Evolutionary conservation across 2,888 invertebrate genomes (phyloP).

Genomic region (Balanococcus diminutus): DNA sequence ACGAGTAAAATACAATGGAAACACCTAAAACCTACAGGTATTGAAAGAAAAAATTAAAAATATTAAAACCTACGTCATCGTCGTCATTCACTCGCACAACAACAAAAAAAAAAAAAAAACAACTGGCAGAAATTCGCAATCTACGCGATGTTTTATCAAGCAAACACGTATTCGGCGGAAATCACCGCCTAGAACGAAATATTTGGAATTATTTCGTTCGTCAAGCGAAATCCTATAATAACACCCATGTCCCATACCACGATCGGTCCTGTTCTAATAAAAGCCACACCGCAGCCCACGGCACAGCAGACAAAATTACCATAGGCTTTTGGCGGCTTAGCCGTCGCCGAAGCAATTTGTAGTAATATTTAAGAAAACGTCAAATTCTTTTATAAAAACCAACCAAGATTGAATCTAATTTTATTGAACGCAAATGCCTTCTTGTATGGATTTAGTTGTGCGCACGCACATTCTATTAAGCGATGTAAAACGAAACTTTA

Average conservation of each 20-base stretch:
- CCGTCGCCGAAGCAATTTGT: constrained; percentile 13
- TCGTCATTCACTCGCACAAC: not conserved
- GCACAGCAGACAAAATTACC: not conserved
- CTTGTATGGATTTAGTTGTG: constrained; percentile 21
- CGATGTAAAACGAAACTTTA: constrained; percentile 30
- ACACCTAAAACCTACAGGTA: not conserved
- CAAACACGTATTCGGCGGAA: constrained; percentile 5
- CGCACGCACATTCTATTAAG: constrained; percentile 25
- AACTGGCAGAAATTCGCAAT: not conserved
- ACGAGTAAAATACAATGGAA: too few species aligned
- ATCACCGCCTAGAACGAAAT: not conserved
- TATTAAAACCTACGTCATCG: not conserved
- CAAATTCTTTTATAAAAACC: constrained; percentile 18
- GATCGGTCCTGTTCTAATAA: not conserved
- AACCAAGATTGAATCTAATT: constrained; percentile 27
- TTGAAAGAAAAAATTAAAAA: not conserved
- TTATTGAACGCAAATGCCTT: constrained; percentile 17
- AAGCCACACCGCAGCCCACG: too few species aligned
- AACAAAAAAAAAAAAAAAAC: too few species aligned
- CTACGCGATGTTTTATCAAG: not conserved
- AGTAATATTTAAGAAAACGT: constrained; percentile 19
- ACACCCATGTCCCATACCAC: not conserved
- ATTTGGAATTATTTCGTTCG: not conserved
- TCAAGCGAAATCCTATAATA: not conserved
- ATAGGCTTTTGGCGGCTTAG: constrained; percentile 12